phyloP scores from a whole-genome alignment of 2,797 vertebrate species.

The Anableps anableps region DNA sequence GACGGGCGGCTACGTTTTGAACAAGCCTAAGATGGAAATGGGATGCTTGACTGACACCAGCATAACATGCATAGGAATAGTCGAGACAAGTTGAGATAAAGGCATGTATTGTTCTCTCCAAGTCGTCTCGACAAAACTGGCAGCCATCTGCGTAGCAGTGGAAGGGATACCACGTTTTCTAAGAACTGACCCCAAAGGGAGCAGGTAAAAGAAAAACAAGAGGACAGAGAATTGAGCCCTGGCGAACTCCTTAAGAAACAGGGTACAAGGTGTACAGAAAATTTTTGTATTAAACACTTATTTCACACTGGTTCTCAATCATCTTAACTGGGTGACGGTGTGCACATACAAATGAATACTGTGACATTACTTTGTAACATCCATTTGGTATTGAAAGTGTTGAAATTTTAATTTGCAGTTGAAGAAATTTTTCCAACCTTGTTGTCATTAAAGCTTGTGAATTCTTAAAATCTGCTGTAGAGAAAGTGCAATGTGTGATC shows the following conservation, averaged over 20 bases:
- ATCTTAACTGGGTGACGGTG: too few relatives aligned
- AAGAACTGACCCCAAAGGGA: too few relatives aligned
- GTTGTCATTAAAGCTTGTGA: not conserved
- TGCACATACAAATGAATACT: not conserved
- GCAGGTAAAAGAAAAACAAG: too few relatives aligned
- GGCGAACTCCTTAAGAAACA: too few relatives aligned
- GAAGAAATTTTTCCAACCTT: not conserved
- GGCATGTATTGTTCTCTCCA: not conserved
- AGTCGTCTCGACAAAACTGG: not conserved
- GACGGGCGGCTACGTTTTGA: not conserved
- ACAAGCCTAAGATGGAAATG: not conserved
- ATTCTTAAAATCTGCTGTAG: not conserved
- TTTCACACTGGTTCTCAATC: not conserved
- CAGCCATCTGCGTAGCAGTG: not conserved
- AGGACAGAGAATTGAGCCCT: too few relatives aligned
- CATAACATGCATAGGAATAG: not conserved
- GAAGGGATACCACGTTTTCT: too few relatives aligned
- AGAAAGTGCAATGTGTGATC: not conserved
- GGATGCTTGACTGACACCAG: not conserved
- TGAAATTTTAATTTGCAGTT: not conserved
- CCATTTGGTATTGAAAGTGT: not conserved
- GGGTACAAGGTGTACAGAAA: not conserved
- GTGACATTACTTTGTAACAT: not conserved
- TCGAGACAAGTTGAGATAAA: not conserved
- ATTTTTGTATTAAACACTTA: not conserved